Conservation (phyloP, 2,113 vertebrate species). For the Daubentonia madagascariensis region DNA sequence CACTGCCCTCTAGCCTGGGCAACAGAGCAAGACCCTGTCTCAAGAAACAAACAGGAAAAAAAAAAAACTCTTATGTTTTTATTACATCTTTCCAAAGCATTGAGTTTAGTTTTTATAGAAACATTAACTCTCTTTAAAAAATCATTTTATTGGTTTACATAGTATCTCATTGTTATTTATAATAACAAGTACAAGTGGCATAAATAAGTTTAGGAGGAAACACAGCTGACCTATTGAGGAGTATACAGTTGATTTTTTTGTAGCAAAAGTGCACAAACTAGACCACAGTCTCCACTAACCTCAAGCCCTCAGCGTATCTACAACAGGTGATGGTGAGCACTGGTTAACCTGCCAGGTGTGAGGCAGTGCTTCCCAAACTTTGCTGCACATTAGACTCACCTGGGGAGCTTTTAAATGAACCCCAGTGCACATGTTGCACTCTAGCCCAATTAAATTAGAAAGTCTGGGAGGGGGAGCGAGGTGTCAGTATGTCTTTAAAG, state of each 20-base stretch:
- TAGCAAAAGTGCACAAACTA: background rate
- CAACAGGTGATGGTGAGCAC: background rate
- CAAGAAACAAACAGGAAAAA: too few species aligned
- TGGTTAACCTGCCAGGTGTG: background rate
- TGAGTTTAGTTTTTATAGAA: background rate
- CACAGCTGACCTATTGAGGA: background rate
- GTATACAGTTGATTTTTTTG: background rate
- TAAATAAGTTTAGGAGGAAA: background rate
- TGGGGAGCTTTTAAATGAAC: background rate
- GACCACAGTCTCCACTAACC: background rate
- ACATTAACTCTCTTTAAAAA: background rate
- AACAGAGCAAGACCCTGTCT: too few species aligned
- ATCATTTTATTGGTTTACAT: background rate
- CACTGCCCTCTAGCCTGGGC: too few species aligned
- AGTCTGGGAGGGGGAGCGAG: background rate
- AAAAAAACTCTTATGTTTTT: background rate
- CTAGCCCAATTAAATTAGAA: background rate
- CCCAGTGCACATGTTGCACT: rapidly evolving
- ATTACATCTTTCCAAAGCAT: background rate
- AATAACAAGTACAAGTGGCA: background rate
- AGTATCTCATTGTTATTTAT: background rate
- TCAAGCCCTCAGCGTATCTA: rapidly evolving
- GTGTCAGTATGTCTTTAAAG: background rate
- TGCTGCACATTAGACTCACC: background rate
- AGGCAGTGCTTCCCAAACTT: background rate